Evolutionary conservation across 2,888 invertebrate genomes (phyloP).

Genomic region (Cartodere bifasciata): DNA sequence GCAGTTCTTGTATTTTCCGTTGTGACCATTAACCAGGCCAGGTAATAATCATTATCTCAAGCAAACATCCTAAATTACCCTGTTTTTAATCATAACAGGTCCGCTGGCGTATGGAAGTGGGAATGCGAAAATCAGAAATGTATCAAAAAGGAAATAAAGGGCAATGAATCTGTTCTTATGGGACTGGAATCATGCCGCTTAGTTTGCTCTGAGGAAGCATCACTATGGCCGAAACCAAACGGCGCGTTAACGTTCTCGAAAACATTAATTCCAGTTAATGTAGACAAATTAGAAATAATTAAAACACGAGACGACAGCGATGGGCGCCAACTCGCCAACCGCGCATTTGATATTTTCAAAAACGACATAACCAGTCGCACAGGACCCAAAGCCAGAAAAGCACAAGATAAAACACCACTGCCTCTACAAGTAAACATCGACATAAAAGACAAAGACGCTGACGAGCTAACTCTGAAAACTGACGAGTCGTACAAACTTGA

Average conservation of each 20-base stretch:
- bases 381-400: too few relatives aligned
- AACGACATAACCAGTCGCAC: conserved; percentile 27
- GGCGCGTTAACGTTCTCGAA: conserved; percentile 43
- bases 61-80: too few relatives aligned
- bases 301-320: conserved; percentile 26
- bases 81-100: too few relatives aligned
- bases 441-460: conserved; percentile 15
- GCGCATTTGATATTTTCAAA: conserved; percentile 25
- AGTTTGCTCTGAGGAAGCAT: conserved; percentile 46
- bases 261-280: conserved; percentile 38
- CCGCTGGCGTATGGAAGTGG: conserved; percentile 39
- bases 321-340: conserved; percentile 20
- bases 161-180: conserved; percentile 29
- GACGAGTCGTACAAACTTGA: conserved; percentile 46
- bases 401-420: conserved; percentile 21
- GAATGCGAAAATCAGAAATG: conserved; percentile 42
- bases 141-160: conserved; percentile 32
- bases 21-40: too few relatives aligned
- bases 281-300: conserved; percentile 40
- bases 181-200: conserved; percentile 50
- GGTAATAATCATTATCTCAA: too few relatives aligned
- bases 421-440: conserved; percentile 7
- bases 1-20: too few relatives aligned
- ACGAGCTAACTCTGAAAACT: conserved; percentile 37
- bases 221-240: conserved; percentile 54